Percentiles rank a stretch among this genome's conserved stretches.
phyloP scores from a whole-genome alignment of 2,888 invertebrate species.

The Plagiodera versicolora region DNA sequence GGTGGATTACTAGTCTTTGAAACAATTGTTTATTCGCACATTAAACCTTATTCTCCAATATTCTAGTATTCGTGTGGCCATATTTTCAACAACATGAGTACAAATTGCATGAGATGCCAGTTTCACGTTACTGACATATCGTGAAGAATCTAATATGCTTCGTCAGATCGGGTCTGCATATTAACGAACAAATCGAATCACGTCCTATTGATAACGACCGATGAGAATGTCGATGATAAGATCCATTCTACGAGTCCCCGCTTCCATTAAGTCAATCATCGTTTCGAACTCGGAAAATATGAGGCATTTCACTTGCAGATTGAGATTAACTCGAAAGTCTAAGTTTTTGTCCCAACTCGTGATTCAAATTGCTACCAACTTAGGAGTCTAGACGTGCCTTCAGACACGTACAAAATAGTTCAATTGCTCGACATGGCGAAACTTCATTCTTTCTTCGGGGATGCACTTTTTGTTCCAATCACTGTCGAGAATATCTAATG shows the following conservation, averaged over 20 bases:
- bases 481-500: slow-evolving; percentile 25
- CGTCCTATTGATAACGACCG: too few species aligned
- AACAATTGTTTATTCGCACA: too few species aligned
- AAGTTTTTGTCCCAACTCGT: slow-evolving; percentile 37
- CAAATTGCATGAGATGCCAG: too few species aligned
- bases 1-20: too few species aligned
- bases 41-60: too few species aligned
- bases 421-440: slow-evolving; percentile 27
- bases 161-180: too few species aligned
- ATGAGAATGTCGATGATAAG: not conserved
- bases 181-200: too few species aligned
- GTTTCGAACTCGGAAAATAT: slow-evolving; percentile 33
- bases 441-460: slow-evolving; percentile 24
- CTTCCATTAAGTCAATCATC: slow-evolving; percentile 26
- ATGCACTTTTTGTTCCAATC: slow-evolving; percentile 23
- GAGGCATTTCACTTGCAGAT: slow-evolving; percentile 45
- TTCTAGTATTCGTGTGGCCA: too few species aligned
- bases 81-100: too few species aligned
- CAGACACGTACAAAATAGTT: slow-evolving; percentile 39
- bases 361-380: slow-evolving; percentile 41
- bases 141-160: too few species aligned
- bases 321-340: slow-evolving; percentile 41
- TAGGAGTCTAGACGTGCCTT: slow-evolving; percentile 42
- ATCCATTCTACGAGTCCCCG: slow-evolving; percentile 23
- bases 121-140: too few species aligned